Percentiles rank a stretch among this genome's conserved stretches.
phyloP scores from a whole-genome alignment of 2,888 invertebrate genomes.

The Diogma glabrata region DNA sequence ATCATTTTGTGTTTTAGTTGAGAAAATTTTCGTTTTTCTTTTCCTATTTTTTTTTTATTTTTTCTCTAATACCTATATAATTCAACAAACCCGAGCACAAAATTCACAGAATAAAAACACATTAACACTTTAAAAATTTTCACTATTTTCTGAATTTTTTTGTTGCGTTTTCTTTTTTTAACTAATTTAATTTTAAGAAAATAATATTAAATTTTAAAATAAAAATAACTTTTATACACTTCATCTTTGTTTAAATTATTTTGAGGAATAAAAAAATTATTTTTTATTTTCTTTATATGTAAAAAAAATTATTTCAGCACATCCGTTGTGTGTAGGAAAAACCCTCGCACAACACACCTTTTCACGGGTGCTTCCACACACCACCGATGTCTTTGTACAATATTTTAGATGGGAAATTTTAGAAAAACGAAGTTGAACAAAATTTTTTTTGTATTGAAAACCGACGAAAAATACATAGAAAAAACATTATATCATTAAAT shows the following conservation, averaged over 20 bases:
- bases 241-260: slow-evolving; percentile 1
- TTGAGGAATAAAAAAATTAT: neutral
- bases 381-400: slow-evolving; percentile 11
- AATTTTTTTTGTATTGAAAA: neutral
- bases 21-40: neutral
- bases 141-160: slow-evolving; percentile 5
- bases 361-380: slow-evolving; percentile 17
- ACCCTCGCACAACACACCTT: slow-evolving; percentile 23
- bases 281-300: slow-evolving; percentile 2
- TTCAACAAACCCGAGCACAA: too few relatives aligned
- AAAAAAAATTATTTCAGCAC: slow-evolving; percentile 8
- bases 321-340: slow-evolving; percentile 21
- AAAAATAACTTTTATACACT: too few relatives aligned
- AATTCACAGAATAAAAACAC: too few relatives aligned
- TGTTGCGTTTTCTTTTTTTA: too few relatives aligned
- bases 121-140: slow-evolving; percentile 7
- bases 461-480: too few relatives aligned
- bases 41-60: slow-evolving; percentile 1
- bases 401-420: slow-evolving; percentile 8
- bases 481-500: too few relatives aligned
- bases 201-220: too few relatives aligned
- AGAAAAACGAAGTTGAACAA: slow-evolving; percentile 3
- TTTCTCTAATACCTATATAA: neutral
- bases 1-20: slow-evolving; percentile 9
- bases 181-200: too few relatives aligned